Conservation (phyloP, 2,888 invertebrate species). For the Xylota sylvarum region DNA sequence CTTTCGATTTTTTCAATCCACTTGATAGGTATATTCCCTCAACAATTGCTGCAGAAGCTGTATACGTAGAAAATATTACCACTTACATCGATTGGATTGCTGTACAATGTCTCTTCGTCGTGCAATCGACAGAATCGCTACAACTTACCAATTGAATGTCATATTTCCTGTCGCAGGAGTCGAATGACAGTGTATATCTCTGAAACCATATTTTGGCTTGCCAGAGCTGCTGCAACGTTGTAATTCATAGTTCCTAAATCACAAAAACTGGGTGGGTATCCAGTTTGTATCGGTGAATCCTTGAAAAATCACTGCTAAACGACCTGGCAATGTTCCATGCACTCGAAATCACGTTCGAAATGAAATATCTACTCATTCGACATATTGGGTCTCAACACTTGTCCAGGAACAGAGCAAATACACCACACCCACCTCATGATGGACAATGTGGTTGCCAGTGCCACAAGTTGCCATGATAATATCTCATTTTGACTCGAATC, state of each 20-base stretch:
- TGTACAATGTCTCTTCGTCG: constrained; percentile 13
- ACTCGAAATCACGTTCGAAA: constrained; percentile 64
- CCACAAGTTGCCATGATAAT: constrained; percentile 67
- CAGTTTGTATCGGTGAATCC: constrained; percentile 15
- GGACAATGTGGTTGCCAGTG: constrained; percentile 52
- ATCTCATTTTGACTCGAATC: constrained; percentile 31
- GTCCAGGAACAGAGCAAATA: constrained; percentile 5
- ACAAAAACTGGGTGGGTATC: not conserved
- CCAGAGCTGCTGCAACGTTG: constrained; percentile 19
- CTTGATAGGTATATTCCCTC: constrained; percentile 9
- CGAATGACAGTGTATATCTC: constrained; percentile 39
- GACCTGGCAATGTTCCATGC: constrained; percentile 60
- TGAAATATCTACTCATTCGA: constrained; percentile 62
- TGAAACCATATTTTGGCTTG: constrained; percentile 50
- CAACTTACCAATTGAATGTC: constrained; percentile 53
- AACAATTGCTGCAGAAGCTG: not conserved
- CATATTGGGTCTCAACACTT: constrained; percentile 66
- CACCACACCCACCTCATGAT: constrained; percentile 24
- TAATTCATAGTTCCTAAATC: constrained; percentile 40
- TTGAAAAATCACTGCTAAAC: constrained; percentile 41
- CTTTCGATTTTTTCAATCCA: constrained; percentile 37
- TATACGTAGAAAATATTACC: constrained; percentile 18
- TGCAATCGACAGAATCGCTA: constrained; percentile 29
- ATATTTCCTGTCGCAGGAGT: constrained; percentile 44
- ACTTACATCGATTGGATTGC: constrained; percentile 50